phyloP scores from a whole-genome alignment of 2,888 invertebrate genomes.

The Exocentrus adspersus region DNA sequence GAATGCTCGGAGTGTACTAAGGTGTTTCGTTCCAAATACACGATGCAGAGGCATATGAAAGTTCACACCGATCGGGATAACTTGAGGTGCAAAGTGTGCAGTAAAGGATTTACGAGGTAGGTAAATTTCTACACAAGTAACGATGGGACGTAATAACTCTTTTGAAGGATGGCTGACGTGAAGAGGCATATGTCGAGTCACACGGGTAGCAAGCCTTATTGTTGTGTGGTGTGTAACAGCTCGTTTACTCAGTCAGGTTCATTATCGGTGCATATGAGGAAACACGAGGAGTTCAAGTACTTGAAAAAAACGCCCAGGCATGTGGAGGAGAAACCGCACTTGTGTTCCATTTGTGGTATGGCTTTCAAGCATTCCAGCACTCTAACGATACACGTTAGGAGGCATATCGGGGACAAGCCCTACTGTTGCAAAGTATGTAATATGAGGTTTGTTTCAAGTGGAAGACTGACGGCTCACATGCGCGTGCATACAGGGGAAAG shows the following conservation, averaged over 20 bases:
- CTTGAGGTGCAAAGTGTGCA: slow-evolving; percentile 47
- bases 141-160: too few relatives aligned
- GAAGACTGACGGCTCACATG: slow-evolving; percentile 51
- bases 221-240: slow-evolving; percentile 46
- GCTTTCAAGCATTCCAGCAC: slow-evolving; percentile 52
- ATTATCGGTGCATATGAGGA: slow-evolving; percentile 47
- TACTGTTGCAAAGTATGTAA: slow-evolving; percentile 52
- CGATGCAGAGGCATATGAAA: slow-evolving; percentile 49
- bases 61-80: slow-evolving; percentile 41
- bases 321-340: slow-evolving; percentile 41
- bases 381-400: slow-evolving; percentile 52
- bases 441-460: slow-evolving; percentile 53
- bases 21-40: slow-evolving; percentile 43
- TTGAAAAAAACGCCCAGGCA: slow-evolving; percentile 29
- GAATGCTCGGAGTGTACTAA: slow-evolving; percentile 45
- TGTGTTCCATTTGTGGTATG: slow-evolving; percentile 56
- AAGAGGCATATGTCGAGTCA: slow-evolving; percentile 54
- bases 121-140: neutral
- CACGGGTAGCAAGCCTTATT: slow-evolving; percentile 49
- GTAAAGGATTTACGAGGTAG: slow-evolving; percentile 46
- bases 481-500: slow-evolving; percentile 53
- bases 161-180: slow-evolving; percentile 50
- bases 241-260: slow-evolving; percentile 52
- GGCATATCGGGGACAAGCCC: slow-evolving; percentile 53
- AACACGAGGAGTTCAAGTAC: slow-evolving; percentile 38